Evolutionary conservation across 2,797 vertebrate species (phyloP).

Genomic region (Chaetophractus vellerosus): DNA sequence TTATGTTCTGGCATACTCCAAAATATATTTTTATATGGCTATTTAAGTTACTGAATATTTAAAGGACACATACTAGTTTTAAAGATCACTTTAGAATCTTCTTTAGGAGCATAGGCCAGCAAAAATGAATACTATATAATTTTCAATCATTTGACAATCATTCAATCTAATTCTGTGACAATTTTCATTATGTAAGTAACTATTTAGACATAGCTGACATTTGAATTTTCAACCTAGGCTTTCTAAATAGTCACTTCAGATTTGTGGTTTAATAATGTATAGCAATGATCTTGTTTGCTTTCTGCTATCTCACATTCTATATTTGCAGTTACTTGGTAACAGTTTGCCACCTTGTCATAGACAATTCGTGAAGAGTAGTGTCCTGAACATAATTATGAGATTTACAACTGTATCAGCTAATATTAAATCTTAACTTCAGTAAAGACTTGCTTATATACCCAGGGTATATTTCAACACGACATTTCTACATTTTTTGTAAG

Average conservation of each 20-base stretch:
- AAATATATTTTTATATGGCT: slow-evolving; percentile 37
- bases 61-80: slow-evolving; percentile 53
- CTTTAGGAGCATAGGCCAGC: slow-evolving; percentile 37
- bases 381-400: slow-evolving; percentile 10
- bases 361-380: background rate
- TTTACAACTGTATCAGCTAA: background rate
- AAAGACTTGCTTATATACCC: background rate
- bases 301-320: background rate
- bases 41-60: slow-evolving; percentile 58
- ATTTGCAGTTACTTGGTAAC: slow-evolving; percentile 49
- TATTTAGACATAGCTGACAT: slow-evolving; percentile 61
- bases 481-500: background rate
- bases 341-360: slow-evolving; percentile 4
- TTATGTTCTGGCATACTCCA: slow-evolving; percentile 24
- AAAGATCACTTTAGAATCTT: slow-evolving; percentile 34
- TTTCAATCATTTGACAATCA: slow-evolving; percentile 69
- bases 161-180: slow-evolving; percentile 64
- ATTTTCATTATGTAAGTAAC: slow-evolving; percentile 60
- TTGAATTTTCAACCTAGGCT: slow-evolving; percentile 58
- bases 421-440: background rate
- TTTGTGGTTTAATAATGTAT: slow-evolving; percentile 54
- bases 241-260: slow-evolving; percentile 55
- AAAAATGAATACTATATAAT: slow-evolving; percentile 25
- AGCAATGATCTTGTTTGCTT: slow-evolving; percentile 33
- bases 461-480: background rate